These are phyloP conservation scores for Distichodus sexfasciatus DNA, from an alignment of 2,797 vertebrate genomes.

Conservation along the genomic window DNA sequence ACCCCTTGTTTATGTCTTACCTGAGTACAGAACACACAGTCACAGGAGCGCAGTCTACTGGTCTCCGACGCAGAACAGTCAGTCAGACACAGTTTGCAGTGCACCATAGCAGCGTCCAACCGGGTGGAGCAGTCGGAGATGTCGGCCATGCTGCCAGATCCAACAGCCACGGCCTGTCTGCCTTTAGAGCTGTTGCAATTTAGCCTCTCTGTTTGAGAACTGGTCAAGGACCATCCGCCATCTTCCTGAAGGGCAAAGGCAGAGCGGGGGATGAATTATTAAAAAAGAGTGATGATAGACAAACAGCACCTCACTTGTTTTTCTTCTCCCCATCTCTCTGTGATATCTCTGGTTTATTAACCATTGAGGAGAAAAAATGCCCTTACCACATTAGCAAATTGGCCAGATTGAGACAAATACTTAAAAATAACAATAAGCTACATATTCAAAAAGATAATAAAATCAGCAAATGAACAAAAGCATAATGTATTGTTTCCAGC, in stretches of 20 bases:
- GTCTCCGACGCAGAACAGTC: slow-evolving; percentile 79
- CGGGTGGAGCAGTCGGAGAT: slow-evolving; percentile 44
- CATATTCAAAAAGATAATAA: no score
- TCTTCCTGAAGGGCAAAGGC: slow-evolving; percentile 66
- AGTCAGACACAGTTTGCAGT: slow-evolving; percentile 91
- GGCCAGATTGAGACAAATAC: no score
- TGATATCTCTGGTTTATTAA: no score
- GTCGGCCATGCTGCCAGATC: slow-evolving; percentile 58
- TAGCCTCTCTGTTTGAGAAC: slow-evolving; percentile 63
- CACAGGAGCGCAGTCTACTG: slow-evolving; percentile 82
- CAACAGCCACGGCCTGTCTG: not conserved
- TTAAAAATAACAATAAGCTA: no score
- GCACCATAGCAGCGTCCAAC: slow-evolving; percentile 41
- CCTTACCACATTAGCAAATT: no score
- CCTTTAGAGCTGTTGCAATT: slow-evolving; percentile 45
- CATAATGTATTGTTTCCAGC: no score
- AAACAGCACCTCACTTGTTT: not conserved
- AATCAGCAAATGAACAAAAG: no score
- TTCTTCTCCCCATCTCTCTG: no score
- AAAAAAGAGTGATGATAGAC: not conserved
- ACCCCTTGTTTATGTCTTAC: slow-evolving; percentile 60
- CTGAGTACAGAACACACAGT: slow-evolving; percentile 85
- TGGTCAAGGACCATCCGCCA: slow-evolving; percentile 52
- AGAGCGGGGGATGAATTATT: not conserved
- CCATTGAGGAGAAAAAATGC: no score